Evolutionary conservation across 2,888 invertebrate species (phyloP).

Genomic region (Eupelmus urozonus): DNA sequence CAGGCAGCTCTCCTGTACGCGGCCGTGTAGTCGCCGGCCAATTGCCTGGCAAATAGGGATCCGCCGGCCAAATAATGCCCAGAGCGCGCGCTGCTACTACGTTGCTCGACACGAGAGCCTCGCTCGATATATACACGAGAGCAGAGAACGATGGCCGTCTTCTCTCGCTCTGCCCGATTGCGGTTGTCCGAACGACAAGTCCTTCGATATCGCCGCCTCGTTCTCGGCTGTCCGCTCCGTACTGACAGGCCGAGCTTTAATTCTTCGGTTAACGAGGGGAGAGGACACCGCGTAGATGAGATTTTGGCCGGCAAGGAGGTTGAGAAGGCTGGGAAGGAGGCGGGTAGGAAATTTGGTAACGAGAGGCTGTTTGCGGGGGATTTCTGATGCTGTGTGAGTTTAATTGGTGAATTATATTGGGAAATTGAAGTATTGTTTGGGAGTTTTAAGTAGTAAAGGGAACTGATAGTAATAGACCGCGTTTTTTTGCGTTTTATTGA

Average conservation of each 20-base stretch:
- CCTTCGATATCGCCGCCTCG: constrained; percentile 18
- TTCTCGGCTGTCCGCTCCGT: not conserved
- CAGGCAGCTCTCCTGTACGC: not conserved
- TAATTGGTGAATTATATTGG: too few species aligned
- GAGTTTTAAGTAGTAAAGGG: too few species aligned
- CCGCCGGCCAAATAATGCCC: constrained; percentile 67
- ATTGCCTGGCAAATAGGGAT: constrained; percentile 71
- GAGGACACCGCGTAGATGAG: not conserved
- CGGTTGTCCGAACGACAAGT: constrained; percentile 21
- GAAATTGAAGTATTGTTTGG: too few species aligned
- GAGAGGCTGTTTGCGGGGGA: too few species aligned
- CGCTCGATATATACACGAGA: not conserved
- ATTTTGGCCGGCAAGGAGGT: not conserved
- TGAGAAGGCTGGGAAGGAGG: not conserved
- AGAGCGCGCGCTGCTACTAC: constrained; percentile 4
- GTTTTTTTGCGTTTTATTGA: too few species aligned
- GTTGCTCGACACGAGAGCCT: constrained; percentile 25
- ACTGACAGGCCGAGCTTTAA: not conserved
- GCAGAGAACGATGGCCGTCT: not conserved
- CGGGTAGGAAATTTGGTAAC: not conserved
- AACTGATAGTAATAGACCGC: too few species aligned
- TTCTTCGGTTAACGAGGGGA: not conserved
- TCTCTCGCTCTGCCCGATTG: constrained; percentile 22
- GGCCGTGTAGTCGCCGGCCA: constrained; percentile 51
- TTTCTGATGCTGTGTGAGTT: too few species aligned